A percentile compares a stretch with the other conserved stretches of the same genome.
These are phyloP conservation scores for Umimayanthus chanpuru DNA, from an alignment of 92 coral and sea anemone species.

Conservation along the genomic window DNA sequence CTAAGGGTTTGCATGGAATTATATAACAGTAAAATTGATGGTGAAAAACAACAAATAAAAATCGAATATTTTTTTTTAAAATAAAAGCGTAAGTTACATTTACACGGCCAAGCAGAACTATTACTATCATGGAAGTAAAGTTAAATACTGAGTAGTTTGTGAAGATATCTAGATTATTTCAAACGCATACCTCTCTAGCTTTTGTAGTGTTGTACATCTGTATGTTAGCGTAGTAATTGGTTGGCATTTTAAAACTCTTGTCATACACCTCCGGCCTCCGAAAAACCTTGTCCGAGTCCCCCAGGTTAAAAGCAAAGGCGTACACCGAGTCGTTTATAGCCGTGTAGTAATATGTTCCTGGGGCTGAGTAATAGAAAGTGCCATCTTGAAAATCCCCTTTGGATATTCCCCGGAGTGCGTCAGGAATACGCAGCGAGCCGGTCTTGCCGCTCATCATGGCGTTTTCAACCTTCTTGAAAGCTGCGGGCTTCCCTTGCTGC, in stretches of 20 bases:
- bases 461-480: conserved; percentile 73
- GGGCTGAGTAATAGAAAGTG: conserved; percentile 73
- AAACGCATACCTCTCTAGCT: conserved; percentile 71
- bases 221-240: conserved; percentile 74
- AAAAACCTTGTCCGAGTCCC: conserved; percentile 88
- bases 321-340: conserved; percentile 93
- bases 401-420: conserved; percentile 93
- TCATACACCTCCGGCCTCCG: conserved; percentile 82
- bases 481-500: conserved; percentile 71
- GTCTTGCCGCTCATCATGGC: conserved; percentile 90
- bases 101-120: no score
- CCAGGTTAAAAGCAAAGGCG: conserved; percentile 95
- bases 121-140: no score
- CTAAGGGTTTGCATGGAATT: no score
- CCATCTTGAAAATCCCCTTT: conserved; percentile 99
- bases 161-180: not conserved
- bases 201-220: conserved; percentile 80
- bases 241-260: conserved; percentile 52
- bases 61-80: no score
- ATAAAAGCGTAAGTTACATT: no score
- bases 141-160: not conserved
- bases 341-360: conserved; percentile 93
- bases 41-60: no score
- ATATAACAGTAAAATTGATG: not conserved
- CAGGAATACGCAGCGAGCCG: conserved; percentile 82